These are phyloP conservation scores for Fabriciana adippe DNA, from an alignment of 2,888 invertebrate species.

Conservation along the genomic window DNA sequence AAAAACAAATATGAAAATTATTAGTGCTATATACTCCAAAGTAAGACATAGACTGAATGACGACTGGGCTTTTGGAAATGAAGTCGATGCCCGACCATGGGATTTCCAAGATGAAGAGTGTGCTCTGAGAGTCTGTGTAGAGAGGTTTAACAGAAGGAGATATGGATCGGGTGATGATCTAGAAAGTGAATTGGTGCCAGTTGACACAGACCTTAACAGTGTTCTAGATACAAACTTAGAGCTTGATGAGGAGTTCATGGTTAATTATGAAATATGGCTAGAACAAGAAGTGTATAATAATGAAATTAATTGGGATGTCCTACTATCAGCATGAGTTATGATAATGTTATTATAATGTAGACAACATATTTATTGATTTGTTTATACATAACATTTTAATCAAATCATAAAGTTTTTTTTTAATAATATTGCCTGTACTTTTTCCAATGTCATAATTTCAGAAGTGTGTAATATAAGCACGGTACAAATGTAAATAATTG, in stretches of 20 bases:
- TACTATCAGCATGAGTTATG: conserved; percentile 35
- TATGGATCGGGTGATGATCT: conserved; percentile 84
- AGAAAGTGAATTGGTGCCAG: conserved; percentile 84
- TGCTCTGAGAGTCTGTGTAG: conserved; percentile 95
- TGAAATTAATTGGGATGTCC: conserved; percentile 59
- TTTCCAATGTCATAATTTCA: conserved; percentile 5
- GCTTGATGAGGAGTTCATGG: conserved; percentile 95
- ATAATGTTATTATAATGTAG: conserved; percentile 19
- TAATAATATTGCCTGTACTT: conserved; percentile 18
- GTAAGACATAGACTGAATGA: conserved; percentile 97
- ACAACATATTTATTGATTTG: conserved; percentile 24
- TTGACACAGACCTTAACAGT: conserved; percentile 92
- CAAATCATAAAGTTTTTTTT: conserved; percentile 24
- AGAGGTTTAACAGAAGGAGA: conserved; percentile 96
- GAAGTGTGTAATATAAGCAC: conserved; percentile 2
- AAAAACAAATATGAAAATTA: conserved; percentile 99
- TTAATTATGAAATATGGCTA: conserved; percentile 96
- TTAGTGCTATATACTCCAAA: conserved; percentile 99
- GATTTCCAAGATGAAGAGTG: conserved; percentile 99
- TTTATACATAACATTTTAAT: conserved; percentile 23
- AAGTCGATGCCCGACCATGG: conserved; percentile 98
- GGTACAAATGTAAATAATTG: conserved; percentile 8
- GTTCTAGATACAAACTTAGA: conserved; percentile 90
- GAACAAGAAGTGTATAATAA: conserved; percentile 97
- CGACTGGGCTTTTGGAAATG: conserved; percentile 99